Conservation (phyloP, 2,797 vertebrate species). For the Eleutherodactylus coqui region DNA sequence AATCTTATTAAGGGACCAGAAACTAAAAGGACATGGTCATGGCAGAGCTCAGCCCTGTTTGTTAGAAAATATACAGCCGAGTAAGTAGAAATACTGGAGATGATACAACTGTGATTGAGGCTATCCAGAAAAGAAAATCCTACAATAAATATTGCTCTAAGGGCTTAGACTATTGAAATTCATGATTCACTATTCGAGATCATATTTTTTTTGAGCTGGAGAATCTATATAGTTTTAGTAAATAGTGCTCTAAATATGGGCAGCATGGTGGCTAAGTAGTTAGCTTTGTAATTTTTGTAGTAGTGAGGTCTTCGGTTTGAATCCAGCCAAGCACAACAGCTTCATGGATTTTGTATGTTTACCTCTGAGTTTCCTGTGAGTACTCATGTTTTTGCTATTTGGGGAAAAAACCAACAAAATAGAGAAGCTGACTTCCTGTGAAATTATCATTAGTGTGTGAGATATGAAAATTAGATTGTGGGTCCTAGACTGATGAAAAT, state of each 20-base stretch:
- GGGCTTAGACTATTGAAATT: neutral
- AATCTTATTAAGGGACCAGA: conserved; percentile 16
- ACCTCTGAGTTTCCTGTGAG: too few species aligned
- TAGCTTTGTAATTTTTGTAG: neutral
- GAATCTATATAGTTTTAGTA: too few species aligned
- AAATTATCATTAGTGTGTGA: neutral
- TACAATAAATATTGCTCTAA: neutral
- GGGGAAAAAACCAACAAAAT: too few species aligned
- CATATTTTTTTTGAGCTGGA: neutral
- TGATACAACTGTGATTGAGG: neutral
- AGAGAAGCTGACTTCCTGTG: neutral
- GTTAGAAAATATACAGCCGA: neutral
- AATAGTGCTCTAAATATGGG: too few species aligned
- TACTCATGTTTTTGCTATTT: too few species aligned
- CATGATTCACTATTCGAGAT: neutral
- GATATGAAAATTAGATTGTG: neutral
- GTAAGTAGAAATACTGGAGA: neutral
- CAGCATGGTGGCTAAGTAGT: neutral
- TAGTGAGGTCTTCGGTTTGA: neutral
- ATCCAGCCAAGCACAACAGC: neutral
- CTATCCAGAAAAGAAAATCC: neutral
- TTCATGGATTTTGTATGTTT: too few species aligned
- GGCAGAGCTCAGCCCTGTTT: neutral
- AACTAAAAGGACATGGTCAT: neutral
- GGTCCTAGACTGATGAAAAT: too few species aligned